phyloP scores from a whole-genome alignment of 1,140 invertebrate genomes.

The Pseudomyrmex flavicornis region DNA sequence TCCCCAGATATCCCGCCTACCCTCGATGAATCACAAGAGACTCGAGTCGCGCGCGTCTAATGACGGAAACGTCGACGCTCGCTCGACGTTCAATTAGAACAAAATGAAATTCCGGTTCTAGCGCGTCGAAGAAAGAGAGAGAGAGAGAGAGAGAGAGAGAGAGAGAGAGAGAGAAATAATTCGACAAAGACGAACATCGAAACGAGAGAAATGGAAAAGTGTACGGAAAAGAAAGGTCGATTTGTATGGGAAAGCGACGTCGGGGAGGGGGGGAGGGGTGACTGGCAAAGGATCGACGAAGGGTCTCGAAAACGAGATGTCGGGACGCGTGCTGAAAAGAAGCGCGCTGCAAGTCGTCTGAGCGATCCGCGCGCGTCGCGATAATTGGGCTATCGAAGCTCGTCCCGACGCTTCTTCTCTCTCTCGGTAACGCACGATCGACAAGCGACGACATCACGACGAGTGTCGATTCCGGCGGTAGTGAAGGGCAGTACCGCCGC shows the following conservation, averaged over 20 bases:
- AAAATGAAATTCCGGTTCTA: constrained; percentile 78
- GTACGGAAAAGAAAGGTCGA: neutral
- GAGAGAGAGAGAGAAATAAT: neutral
- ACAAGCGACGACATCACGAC: constrained; percentile 5
- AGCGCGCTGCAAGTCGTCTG: neutral
- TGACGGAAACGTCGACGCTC: constrained; percentile 40
- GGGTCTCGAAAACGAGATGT: constrained; percentile 18
- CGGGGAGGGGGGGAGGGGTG: neutral
- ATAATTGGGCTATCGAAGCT: constrained; percentile 64
- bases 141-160: too few relatives aligned
- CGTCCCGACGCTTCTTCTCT: neutral
- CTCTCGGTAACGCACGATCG: constrained; percentile 14
- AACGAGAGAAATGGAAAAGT: neutral
- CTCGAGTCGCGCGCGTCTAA: constrained; percentile 33
- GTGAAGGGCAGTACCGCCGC: constrained; percentile 20
- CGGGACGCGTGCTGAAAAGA: constrained; percentile 8
- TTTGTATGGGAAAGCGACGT: neutral
- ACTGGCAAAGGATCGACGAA: constrained; percentile 15
- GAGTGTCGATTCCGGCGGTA: constrained; percentile 13
- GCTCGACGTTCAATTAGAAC: constrained; percentile 79
- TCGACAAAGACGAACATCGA: neutral
- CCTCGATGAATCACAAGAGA: constrained; percentile 46
- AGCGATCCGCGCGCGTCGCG: constrained; percentile 24
- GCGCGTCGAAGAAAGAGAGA: constrained; percentile 21
- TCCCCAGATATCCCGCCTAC: constrained; percentile 29